Base-by-base conservation (phyloP, 2,797 vertebrate species). In the Oceanodroma leucorhoa region DNA sequence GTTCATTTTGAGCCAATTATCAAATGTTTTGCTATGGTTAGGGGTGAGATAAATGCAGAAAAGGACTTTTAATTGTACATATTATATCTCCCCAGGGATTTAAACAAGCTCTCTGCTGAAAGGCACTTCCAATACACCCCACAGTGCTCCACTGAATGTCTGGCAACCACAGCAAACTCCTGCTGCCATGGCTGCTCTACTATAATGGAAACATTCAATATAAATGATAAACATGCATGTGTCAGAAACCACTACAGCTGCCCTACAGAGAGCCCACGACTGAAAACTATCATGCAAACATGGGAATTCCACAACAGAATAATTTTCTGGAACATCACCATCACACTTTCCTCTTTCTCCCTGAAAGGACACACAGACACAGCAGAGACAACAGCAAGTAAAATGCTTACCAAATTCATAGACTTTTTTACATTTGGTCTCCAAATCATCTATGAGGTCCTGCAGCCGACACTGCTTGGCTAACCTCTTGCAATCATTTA, bases 391-490 rank as follows among this genome's bases (percentile, higher is more conserved):
- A n/a, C 4, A 66, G 41, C 21, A 53, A 81, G 61, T 57, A 67
- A 80, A 71, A 64, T 9, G 32, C 99, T 97, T 98, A 99, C 99
- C 99, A 88, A 99, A 99, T 94, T 99, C 98, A 89, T 99, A 99
- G 71, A 99, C 98, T 95, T 99, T 98, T 97, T 99, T 99, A 83
- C 99, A 99, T 96, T 99, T 99, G 93, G 98, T 98, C 96, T 99
- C 99, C 96, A 99, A 98, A 95, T 99, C 98, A 10, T 99, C 98
- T 0, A 99, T 99, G 81, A 99, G 98, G 90, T 98, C 98, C 54
- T 98, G 96, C 95, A 99, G 98, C 89, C 98, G 98, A 95, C 99
- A 99, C 98, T 99, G 99, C 95, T 99, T 99, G 87, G 99, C 99
- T 71, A 99, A 97, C 72, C 99, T 98, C 93, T 98, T 99, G 90